Evolutionary conservation across 2,113 vertebrate species (phyloP).

Genomic region (Phalacrocorax pelagicus): DNA sequence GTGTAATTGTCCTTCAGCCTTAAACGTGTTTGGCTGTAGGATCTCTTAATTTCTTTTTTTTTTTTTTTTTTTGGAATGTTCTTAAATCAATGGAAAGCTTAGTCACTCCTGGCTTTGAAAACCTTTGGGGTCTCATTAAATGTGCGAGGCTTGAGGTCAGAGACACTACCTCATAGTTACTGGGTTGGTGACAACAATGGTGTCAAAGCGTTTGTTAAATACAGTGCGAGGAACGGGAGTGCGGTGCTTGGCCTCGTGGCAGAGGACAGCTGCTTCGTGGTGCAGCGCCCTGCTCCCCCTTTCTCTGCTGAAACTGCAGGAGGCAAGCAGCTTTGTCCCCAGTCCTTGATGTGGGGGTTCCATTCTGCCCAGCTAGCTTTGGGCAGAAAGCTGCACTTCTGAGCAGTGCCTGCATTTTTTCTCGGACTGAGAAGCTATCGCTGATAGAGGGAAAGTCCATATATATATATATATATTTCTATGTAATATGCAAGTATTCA

Average conservation of each 20-base stretch:
- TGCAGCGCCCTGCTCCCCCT: background rate
- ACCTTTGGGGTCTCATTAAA: constrained; percentile 42
- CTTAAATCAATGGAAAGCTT: constrained; percentile 15
- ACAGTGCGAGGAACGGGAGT: background rate
- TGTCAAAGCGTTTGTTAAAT: background rate
- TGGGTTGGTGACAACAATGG: background rate
- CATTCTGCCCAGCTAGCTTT: background rate
- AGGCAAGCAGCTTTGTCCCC: background rate
- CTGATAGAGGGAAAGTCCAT: background rate
- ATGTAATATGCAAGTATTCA: background rate
- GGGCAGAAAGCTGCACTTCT: background rate
- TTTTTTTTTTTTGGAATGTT: background rate
- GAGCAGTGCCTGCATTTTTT: background rate
- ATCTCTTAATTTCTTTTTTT: background rate
- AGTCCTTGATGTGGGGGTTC: background rate
- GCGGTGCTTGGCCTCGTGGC: rapidly evolving
- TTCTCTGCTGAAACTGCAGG: background rate
- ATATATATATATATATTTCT: rapidly evolving
- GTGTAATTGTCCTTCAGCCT: background rate
- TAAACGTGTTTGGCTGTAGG: background rate
- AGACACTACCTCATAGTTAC: constrained; percentile 46
- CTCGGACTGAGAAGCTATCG: rapidly evolving
- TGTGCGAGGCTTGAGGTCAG: constrained; percentile 8
- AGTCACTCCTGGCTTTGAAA: constrained; percentile 32
- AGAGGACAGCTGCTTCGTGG: background rate